These are phyloP conservation scores for Callionymus lyra DNA, from an alignment of 2,113 vertebrate genomes.

Conservation along the genomic window DNA sequence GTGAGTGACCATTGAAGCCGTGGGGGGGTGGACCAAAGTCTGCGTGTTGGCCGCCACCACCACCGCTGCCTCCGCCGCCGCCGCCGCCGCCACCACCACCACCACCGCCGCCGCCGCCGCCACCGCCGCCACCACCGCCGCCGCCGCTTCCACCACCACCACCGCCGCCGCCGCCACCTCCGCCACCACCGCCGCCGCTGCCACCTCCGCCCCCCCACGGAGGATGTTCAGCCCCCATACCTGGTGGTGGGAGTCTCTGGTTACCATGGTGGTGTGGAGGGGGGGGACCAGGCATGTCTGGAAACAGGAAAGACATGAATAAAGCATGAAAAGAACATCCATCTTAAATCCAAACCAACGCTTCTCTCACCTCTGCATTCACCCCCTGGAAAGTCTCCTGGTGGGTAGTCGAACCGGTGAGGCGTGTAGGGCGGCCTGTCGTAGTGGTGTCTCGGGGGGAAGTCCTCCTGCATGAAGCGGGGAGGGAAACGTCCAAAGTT, in stretches of 20 bases:
- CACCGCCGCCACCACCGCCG: no score
- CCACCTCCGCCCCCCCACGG: conserved; percentile 70
- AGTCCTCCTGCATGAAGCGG: conserved; percentile 96
- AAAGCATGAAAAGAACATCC: neutral
- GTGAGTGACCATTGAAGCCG: conserved; percentile 93
- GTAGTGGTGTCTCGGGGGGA: conserved; percentile 89
- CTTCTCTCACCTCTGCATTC: conserved; percentile 15
- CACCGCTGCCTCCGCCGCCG: conserved; percentile 13
- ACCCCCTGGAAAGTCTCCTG: conserved; percentile 89
- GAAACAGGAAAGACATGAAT: neutral
- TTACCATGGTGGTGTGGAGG: conserved; percentile 89
- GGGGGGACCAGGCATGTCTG: conserved; percentile 91
- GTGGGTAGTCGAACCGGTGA: conserved; percentile 89
- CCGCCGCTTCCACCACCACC: no score
- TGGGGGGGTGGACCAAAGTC: conserved; percentile 89
- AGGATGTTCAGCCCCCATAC: conserved; percentile 81
- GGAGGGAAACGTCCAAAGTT: conserved; percentile 92
- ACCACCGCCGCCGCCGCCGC: no score
- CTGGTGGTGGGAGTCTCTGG: conserved; percentile 87
- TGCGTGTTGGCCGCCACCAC: conserved; percentile 80
- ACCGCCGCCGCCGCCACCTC: no score
- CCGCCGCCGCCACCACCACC: no score
- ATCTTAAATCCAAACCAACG: neutral
- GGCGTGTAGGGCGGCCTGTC: conserved; percentile 86
- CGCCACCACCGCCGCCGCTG: no score